Percentiles rank a stretch among this genome's conserved stretches.
Evolutionary conservation across 1,140 invertebrate genomes (phyloP).

Genomic region (Whitmania pigra): DNA sequence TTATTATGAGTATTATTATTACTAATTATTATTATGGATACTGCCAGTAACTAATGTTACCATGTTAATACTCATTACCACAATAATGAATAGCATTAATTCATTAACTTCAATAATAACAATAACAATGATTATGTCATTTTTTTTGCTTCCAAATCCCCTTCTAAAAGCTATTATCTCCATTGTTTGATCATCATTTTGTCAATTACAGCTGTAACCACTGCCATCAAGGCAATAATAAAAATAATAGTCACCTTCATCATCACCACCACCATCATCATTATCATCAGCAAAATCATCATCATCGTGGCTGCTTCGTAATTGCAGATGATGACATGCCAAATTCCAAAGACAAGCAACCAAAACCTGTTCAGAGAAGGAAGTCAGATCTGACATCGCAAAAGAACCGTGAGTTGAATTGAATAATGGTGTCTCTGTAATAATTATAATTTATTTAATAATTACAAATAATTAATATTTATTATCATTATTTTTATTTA

Average conservation of each 20-base stretch:
- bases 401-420: no score
- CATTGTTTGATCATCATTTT: background rate
- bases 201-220: background rate
- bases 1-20: no score
- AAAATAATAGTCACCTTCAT: slow-evolving; percentile 1
- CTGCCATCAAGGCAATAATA: background rate
- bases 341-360: background rate
- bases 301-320: background rate
- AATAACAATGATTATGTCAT: no score
- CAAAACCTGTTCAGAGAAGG: slow-evolving; percentile 6
- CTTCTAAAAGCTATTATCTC: no score
- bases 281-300: background rate
- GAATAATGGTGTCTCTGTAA: no score
- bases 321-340: background rate
- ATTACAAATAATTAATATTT: no score
- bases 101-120: background rate
- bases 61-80: slow-evolving; percentile 1
- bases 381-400: background rate
- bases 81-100: background rate
- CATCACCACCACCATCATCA: slow-evolving; percentile 7
- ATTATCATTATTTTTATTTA: no score
- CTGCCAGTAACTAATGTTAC: background rate
- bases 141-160: no score
- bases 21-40: background rate
- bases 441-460: no score